Percentiles rank a stretch among this genome's conserved stretches.
Evolutionary conservation across 2,888 invertebrate genomes (phyloP).

Genomic region (Physocephala rufipes): DNA sequence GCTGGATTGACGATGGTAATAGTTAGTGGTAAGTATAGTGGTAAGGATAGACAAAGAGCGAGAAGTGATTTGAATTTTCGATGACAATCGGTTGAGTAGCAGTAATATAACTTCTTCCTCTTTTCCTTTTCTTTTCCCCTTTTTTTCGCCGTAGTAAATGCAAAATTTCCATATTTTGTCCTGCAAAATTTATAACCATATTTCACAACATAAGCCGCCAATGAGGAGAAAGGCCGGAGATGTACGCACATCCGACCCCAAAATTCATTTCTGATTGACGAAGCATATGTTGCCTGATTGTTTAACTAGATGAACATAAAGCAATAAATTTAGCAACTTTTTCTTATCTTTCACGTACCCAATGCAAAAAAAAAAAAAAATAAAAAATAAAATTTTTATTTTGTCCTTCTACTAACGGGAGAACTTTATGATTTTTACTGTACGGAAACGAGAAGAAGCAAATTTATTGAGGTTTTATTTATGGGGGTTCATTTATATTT

Average conservation of each 20-base stretch:
- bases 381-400: background rate
- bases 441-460: too few relatives aligned
- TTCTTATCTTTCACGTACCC: background rate
- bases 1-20: background rate
- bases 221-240: too few relatives aligned
- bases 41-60: background rate
- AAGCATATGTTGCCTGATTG: constrained; percentile 12
- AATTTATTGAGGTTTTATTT: too few relatives aligned
- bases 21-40: background rate
- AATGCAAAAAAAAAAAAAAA: too few relatives aligned
- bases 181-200: too few relatives aligned
- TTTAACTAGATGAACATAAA: background rate
- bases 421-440: background rate
- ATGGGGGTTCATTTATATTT: too few relatives aligned
- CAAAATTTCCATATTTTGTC: background rate
- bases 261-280: background rate
- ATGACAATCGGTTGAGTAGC: too few relatives aligned
- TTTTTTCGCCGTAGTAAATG: background rate
- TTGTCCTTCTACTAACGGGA: constrained; percentile 2
- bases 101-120: too few relatives aligned
- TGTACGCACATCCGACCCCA: background rate
- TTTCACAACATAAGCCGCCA: too few relatives aligned
- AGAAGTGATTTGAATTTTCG: background rate
- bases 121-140: background rate
- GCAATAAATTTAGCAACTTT: constrained; percentile 5